These are phyloP conservation scores for Abramis brama DNA, from an alignment of 2,113 vertebrate genomes.

Conservation along the genomic window DNA sequence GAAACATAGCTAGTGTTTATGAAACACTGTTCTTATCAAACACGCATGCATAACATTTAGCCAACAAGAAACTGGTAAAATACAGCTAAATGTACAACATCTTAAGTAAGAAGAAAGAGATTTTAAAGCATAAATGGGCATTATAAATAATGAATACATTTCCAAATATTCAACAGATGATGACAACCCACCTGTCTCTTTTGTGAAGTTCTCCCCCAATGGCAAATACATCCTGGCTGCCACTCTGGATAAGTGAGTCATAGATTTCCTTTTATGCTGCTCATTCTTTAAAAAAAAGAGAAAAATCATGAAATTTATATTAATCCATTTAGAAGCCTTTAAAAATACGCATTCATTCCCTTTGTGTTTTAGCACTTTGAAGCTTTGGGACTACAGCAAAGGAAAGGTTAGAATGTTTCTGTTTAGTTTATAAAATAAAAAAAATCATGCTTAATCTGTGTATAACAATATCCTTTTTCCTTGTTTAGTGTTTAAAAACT, in stretches of 20 bases:
- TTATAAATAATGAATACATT: background rate
- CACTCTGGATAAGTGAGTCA: constrained; percentile 96
- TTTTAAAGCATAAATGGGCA: background rate
- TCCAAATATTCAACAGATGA: constrained; percentile 80
- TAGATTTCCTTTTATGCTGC: background rate
- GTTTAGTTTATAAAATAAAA: background rate
- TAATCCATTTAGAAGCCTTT: background rate
- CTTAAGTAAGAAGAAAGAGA: background rate
- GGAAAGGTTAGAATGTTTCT: constrained; percentile 84
- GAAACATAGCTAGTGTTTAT: background rate
- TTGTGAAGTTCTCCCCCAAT: constrained; percentile 98
- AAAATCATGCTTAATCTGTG: background rate
- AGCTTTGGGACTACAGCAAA: constrained; percentile 99
- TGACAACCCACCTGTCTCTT: constrained; percentile 97
- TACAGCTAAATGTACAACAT: too few relatives aligned
- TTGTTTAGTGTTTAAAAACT: constrained; percentile 93
- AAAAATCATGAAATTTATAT: background rate
- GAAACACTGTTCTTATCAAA: background rate
- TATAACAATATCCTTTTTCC: background rate
- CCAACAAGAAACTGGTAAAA: background rate
- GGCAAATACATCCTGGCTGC: constrained; percentile 98
- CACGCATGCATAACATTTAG: background rate
- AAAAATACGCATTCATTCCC: background rate
- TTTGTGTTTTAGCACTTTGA: constrained; percentile 85
- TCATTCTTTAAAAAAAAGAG: background rate